Conservation (phyloP, 2,888 invertebrate species). For the Conomelus anceps region DNA sequence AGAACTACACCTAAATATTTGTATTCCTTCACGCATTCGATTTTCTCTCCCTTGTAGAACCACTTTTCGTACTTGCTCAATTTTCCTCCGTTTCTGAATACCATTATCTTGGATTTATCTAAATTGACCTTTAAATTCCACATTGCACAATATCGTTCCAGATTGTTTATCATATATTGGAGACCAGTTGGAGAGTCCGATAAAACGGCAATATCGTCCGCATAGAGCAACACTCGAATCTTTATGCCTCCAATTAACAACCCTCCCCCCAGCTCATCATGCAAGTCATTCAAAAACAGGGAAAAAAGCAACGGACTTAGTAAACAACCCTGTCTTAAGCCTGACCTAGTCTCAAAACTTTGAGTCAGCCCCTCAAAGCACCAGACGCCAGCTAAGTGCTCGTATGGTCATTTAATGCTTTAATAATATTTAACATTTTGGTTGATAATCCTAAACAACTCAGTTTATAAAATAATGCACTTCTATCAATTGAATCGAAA, state of each 20-base stretch:
- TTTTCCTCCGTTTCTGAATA: conserved; percentile 24
- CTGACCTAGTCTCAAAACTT: conserved; percentile 18
- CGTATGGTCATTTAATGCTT: conserved; percentile 11
- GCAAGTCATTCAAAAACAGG: conserved; percentile 22
- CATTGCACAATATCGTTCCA: conserved; percentile 26
- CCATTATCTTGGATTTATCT: conserved; percentile 31
- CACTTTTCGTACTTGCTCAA: conserved; percentile 1
- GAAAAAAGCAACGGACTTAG: conserved; percentile 27
- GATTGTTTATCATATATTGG: conserved; percentile 24
- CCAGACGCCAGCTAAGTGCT: conserved; percentile 20
- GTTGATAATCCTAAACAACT: conserved; percentile 22
- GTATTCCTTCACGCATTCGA: conserved; percentile 4
- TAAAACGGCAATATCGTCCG: conserved; percentile 30
- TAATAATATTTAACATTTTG: conserved; percentile 24
- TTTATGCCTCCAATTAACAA: conserved; percentile 18
- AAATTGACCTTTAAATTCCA: conserved; percentile 29
- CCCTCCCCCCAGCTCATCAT: conserved; percentile 19
- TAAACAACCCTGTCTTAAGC: conserved; percentile 30
- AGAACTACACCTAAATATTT: conserved; percentile 12
- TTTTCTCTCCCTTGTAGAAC: background rate
- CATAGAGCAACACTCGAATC: conserved; percentile 27
- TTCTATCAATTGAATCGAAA: conserved; percentile 29
- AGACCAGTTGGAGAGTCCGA: conserved; percentile 20
- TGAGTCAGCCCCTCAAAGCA: conserved; percentile 22
- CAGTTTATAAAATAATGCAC: conserved; percentile 26